Percentiles rank a stretch among this genome's conserved stretches.
Conservation (phyloP, 2,113 vertebrate species). For the Nycticorax nycticorax region DNA sequence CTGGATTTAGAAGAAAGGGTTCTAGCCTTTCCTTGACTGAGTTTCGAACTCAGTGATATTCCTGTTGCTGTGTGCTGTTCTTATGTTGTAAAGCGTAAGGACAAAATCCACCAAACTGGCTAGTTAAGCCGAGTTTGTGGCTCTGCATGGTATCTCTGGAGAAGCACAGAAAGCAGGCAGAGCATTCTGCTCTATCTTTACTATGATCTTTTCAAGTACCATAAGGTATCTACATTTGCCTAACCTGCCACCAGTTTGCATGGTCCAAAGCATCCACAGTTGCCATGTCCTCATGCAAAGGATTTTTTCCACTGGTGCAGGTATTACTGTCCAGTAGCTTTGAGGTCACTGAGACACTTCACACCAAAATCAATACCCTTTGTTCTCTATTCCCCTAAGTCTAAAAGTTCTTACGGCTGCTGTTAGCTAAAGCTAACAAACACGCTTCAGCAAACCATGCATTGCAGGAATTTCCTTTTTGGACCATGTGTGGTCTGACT, state of each 20-base stretch:
- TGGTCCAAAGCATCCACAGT: neutral
- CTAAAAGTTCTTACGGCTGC: neutral
- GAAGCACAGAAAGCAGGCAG: neutral
- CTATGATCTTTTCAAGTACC: neutral
- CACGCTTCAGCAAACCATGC: neutral
- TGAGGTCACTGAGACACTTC: neutral
- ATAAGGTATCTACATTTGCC: neutral
- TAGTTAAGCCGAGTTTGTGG: neutral
- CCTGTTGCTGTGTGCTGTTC: neutral
- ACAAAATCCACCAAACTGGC: neutral
- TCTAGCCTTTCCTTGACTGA: neutral
- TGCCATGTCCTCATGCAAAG: neutral
- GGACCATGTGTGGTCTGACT: neutral
- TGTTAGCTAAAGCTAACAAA: neutral
- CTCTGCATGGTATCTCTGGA: neutral
- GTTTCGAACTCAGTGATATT: neutral
- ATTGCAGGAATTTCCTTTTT: neutral
- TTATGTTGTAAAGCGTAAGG: neutral
- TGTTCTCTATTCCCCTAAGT: neutral
- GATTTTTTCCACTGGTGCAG: neutral
- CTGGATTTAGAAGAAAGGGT: neutral
- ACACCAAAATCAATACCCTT: neutral
- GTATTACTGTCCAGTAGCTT: neutral
- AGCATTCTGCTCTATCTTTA: neutral
- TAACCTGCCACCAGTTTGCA: neutral